Evolutionary conservation across 2,888 invertebrate genomes (phyloP).

Genomic region (Cataglyphis altisquamis): DNA sequence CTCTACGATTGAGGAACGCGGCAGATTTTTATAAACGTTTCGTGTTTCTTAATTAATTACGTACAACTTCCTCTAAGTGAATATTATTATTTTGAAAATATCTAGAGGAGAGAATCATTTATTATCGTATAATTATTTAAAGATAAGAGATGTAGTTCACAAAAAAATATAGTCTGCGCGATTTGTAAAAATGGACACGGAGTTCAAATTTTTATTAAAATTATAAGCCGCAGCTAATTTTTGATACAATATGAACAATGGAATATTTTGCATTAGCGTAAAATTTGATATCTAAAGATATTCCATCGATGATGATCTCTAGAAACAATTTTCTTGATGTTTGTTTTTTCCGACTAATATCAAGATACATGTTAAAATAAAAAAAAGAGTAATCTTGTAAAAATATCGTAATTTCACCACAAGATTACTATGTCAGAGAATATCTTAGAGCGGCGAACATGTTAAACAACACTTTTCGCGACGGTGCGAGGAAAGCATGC

Average conservation of each 20-base stretch:
- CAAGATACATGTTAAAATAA: neutral
- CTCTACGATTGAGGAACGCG: slow-evolving; percentile 2
- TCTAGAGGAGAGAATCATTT: neutral
- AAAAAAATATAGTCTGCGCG: too few relatives aligned
- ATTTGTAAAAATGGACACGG: neutral
- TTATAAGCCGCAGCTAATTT: neutral
- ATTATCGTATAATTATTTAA: neutral
- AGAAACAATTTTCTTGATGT: neutral
- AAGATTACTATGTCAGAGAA: neutral
- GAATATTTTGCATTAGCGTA: neutral
- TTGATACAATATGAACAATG: neutral
- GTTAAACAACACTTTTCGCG: neutral
- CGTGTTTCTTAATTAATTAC: slow-evolving; percentile 20
- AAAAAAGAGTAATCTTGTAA: neutral
- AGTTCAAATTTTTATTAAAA: neutral
- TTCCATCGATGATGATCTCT: neutral
- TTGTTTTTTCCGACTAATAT: neutral
- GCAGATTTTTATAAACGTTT: neutral
- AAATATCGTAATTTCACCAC: neutral
- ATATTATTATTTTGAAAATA: neutral
- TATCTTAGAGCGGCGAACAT: neutral
- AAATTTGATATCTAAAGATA: neutral
- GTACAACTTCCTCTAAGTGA: neutral
- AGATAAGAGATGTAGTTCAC: neutral
- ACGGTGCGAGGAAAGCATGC: neutral